Conservation (phyloP, 2,113 vertebrate genomes). For the Cervus canadensis region DNA sequence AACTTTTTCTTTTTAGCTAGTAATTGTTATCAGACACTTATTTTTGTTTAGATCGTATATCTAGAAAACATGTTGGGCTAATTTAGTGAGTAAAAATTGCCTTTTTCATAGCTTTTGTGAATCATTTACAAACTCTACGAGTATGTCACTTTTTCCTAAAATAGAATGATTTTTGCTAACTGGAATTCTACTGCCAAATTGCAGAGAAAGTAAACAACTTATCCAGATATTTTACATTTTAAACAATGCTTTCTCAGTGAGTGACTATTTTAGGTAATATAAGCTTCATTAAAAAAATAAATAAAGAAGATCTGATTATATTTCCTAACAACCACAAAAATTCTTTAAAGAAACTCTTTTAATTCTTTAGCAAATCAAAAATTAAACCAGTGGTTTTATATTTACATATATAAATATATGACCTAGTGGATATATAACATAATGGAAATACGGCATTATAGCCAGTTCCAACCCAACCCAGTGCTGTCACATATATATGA, state of each 20-base stretch:
- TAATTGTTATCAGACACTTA: neutral
- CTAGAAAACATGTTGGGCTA: neutral
- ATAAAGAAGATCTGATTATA: neutral
- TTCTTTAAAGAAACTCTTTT: neutral
- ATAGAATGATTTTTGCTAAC: neutral
- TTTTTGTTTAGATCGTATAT: neutral
- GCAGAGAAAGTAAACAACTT: neutral
- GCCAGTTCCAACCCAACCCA: neutral
- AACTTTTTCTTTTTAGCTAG: neutral
- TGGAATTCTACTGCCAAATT: neutral
- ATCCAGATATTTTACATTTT: neutral
- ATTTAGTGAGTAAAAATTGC: neutral
- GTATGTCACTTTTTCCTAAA: neutral
- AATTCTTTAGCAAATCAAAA: neutral
- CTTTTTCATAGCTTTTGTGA: neutral
- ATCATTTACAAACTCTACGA: neutral
- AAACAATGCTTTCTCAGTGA: neutral
- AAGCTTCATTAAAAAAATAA: neutral
- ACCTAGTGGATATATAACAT: neutral
- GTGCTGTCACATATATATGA: neutral
- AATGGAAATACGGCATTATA: neutral
- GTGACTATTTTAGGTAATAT: neutral
- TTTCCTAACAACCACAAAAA: neutral
- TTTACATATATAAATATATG: neutral
- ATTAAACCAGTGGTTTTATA: neutral